Evolutionary conservation across 2,797 vertebrate species (phyloP).

Genomic region (Phataginus tricuspis): DNA sequence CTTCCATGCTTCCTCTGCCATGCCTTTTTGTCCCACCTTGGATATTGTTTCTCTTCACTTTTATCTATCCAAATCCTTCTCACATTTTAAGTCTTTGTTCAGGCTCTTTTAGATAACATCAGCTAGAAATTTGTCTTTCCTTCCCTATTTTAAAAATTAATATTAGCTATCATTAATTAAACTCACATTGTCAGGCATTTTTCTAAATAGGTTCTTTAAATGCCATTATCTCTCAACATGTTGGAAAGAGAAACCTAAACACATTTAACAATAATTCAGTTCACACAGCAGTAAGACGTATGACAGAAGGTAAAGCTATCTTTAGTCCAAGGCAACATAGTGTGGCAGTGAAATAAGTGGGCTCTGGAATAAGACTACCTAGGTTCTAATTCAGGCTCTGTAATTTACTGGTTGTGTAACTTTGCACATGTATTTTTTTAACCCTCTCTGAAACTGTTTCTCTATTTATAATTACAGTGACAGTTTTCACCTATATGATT

Average conservation of each 20-base stretch:
- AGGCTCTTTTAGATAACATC: not conserved
- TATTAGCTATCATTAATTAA: not conserved
- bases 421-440: not conserved
- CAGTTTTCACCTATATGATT: not conserved
- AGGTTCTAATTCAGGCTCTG: not conserved
- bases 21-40: not conserved
- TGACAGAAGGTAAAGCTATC: not conserved
- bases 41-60: not conserved
- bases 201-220: not conserved
- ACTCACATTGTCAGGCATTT: not conserved
- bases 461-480: not conserved
- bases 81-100: not conserved
- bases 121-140: not conserved
- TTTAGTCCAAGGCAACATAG: not conserved
- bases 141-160: not conserved
- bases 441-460: not conserved
- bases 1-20: not conserved
- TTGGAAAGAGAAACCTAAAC: not conserved
- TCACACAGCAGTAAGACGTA: not conserved
- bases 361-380: not conserved
- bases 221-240: not conserved
- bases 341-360: not conserved
- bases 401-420: not conserved
- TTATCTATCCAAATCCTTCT: not conserved
- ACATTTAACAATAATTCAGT: not conserved